These are phyloP conservation scores for Pollenia amentaria DNA, from an alignment of 2,888 invertebrate species.

Conservation along the genomic window DNA sequence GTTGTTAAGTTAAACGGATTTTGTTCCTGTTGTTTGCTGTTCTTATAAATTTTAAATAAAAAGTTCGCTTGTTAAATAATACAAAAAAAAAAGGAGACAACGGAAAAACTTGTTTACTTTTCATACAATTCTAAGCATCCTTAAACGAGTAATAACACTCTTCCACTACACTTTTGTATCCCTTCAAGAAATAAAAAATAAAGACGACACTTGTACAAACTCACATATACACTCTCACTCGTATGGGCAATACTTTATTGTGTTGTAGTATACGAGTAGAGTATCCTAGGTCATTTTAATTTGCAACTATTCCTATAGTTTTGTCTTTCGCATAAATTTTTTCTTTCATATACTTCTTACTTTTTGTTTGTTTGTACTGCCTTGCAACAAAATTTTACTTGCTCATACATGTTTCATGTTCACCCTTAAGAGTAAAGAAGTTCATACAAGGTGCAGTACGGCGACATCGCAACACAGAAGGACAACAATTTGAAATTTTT, in stretches of 20 bases:
- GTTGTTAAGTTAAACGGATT: conserved; percentile 49
- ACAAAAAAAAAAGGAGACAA: conserved; percentile 24
- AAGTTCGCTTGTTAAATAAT: conserved; percentile 57
- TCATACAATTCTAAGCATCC: conserved; percentile 65
- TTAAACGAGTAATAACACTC: conserved; percentile 53
- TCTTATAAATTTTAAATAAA: conserved; percentile 48
- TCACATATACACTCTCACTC: background rate
- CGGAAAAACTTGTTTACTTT: conserved; percentile 64
- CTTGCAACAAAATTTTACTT: conserved; percentile 64
- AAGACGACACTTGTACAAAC: conserved; percentile 38
- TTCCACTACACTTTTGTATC: conserved; percentile 40
- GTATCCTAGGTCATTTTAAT: conserved; percentile 73
- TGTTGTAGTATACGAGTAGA: conserved; percentile 21
- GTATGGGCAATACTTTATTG: background rate
- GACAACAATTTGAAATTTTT: conserved; percentile 31
- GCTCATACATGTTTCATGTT: conserved; percentile 70
- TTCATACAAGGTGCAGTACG: conserved; percentile 63
- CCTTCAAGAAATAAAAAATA: conserved; percentile 47
- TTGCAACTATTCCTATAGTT: conserved; percentile 57
- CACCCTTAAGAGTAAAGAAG: conserved; percentile 62
- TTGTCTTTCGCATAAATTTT: conserved; percentile 18
- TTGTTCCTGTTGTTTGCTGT: conserved; percentile 49
- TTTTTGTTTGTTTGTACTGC: background rate
- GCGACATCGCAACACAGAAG: conserved; percentile 19
- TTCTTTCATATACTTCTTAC: background rate